Percentiles rank a stretch among this genome's conserved stretches.
phyloP scores from a whole-genome alignment of 30 jellyfish, hydroid and myxozoan species.

The Nemopilema nomurai region DNA sequence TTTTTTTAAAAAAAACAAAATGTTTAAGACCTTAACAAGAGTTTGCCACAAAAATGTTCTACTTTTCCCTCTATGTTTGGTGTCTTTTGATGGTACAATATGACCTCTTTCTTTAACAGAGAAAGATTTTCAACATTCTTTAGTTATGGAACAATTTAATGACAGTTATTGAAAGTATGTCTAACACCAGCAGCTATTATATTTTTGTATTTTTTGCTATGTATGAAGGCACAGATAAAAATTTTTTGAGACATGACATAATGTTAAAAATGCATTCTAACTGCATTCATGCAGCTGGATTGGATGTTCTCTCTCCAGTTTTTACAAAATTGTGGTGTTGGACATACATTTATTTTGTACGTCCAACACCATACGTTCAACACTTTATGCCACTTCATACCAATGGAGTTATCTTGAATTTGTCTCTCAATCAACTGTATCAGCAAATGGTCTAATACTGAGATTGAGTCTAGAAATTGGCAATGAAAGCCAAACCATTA shows the following conservation, averaged over 20 bases:
- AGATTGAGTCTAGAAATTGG: slow-evolving; percentile 30
- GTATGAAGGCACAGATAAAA: slow-evolving; percentile 26
- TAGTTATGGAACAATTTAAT: background rate
- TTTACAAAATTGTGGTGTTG: slow-evolving; percentile 41
- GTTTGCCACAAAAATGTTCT: background rate
- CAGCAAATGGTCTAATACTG: slow-evolving; percentile 5
- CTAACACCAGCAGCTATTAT: slow-evolving; percentile 24
- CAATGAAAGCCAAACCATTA: slow-evolving; percentile 7
- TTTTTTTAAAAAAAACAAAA: no score
- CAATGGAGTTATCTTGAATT: slow-evolving; percentile 11
- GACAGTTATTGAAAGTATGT: slow-evolving; percentile 2
- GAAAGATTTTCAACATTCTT: background rate
- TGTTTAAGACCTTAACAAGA: background rate
- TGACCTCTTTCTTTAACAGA: background rate
- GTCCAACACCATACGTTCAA: slow-evolving; percentile 55
- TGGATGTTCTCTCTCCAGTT: background rate
- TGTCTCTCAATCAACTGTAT: slow-evolving; percentile 21
- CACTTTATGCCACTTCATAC: slow-evolving; percentile 20
- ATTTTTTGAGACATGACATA: background rate
- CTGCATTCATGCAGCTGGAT: slow-evolving; percentile 18
- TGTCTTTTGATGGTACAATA: slow-evolving; percentile 8
- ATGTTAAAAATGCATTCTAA: slow-evolving; percentile 31
- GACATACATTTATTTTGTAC: slow-evolving; percentile 40
- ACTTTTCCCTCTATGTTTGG: background rate
- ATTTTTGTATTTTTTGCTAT: slow-evolving; percentile 1